Conservation (phyloP, 1,140 invertebrate genomes). For the Trachelipus rathkii region DNA sequence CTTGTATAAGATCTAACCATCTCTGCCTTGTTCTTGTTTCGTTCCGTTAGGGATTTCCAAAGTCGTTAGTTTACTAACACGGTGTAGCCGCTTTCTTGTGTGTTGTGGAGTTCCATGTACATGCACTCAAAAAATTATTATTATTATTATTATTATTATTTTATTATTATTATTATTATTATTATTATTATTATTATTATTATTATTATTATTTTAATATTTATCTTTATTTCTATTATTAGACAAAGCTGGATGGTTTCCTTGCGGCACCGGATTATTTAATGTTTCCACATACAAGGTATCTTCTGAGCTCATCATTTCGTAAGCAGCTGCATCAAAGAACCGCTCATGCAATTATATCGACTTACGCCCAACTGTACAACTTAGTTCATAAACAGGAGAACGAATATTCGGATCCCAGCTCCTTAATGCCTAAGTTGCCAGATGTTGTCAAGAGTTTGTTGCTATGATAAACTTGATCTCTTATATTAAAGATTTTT, state of each 20-base stretch:
- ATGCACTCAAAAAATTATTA: too few relatives aligned
- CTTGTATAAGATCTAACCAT: too few relatives aligned
- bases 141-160: too few relatives aligned
- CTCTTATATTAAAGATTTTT: too few relatives aligned
- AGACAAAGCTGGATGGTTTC: conserved; percentile 1
- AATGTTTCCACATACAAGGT: neutral
- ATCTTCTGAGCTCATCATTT: neutral
- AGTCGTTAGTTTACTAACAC: too few relatives aligned
- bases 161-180: too few relatives aligned
- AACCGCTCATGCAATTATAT: neutral
- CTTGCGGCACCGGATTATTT: neutral
- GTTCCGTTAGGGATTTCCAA: too few relatives aligned
- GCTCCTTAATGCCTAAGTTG: neutral
- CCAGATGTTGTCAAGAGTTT: conserved; percentile 3
- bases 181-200: too few relatives aligned
- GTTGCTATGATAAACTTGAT: neutral
- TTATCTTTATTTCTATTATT: neutral
- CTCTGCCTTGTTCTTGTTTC: too few relatives aligned
- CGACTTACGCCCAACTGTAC: neutral
- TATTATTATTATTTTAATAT: neutral
- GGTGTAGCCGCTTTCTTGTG: too few relatives aligned
- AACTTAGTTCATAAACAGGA: neutral
- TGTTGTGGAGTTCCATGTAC: too few relatives aligned
- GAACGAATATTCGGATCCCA: neutral
- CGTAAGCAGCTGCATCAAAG: neutral